Conservation (phyloP, 2,888 invertebrate species). For the Apodemia mormo region DNA sequence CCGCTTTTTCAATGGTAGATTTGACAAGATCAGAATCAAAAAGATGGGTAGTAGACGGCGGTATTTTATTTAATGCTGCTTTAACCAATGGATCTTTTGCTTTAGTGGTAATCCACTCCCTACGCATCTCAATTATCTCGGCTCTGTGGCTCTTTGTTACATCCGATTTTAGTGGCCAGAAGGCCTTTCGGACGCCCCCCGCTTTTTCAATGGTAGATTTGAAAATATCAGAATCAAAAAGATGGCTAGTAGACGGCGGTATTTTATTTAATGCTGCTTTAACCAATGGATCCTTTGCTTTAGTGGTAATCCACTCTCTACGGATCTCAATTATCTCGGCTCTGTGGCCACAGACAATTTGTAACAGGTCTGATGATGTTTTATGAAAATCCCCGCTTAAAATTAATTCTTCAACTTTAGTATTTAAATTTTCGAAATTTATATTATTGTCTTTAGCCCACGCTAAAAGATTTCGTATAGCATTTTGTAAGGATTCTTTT, state of each 20-base stretch:
- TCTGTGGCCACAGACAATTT: conserved; percentile 31
- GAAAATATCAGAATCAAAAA: too few relatives aligned
- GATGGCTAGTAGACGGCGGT: neutral
- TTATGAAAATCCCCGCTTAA: conserved; percentile 33
- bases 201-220: neutral
- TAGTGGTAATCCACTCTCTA: conserved; percentile 27
- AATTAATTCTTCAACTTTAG: conserved; percentile 3
- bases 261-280: conserved; percentile 24
- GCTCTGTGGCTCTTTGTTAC: conserved; percentile 23
- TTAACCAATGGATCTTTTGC: conserved; percentile 33
- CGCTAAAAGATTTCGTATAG: conserved; percentile 25
- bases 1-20: neutral
- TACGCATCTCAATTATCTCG: conserved; percentile 32
- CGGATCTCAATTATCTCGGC: conserved; percentile 33
- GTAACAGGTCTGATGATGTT: conserved; percentile 32
- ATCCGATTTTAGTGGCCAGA: too few relatives aligned
- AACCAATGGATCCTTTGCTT: conserved; percentile 30
- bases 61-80: conserved; percentile 16
- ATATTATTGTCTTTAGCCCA: conserved; percentile 22
- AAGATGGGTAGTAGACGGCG: too few relatives aligned
- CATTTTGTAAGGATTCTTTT: conserved; percentile 32
- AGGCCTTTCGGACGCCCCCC: neutral
- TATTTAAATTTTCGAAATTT: too few relatives aligned
- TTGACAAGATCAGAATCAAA: too few relatives aligned
- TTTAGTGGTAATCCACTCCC: conserved; percentile 27